Conservation (phyloP, 1,140 invertebrate genomes). For the Penaeus indicus region DNA sequence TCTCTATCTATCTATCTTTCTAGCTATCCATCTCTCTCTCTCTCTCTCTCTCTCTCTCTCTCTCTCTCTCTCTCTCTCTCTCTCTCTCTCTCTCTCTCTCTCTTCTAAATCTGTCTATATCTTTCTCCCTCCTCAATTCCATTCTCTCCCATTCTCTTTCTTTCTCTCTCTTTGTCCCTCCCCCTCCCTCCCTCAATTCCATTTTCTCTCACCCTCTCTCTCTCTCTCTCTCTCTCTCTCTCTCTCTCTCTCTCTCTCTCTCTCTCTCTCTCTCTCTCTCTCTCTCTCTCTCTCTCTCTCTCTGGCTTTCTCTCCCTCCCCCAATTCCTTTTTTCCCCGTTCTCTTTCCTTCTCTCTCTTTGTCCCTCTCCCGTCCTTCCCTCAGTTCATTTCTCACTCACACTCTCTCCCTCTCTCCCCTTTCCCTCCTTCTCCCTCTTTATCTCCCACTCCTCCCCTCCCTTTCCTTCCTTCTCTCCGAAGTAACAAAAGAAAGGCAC, state of each 20-base stretch:
- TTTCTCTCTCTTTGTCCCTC: background rate
- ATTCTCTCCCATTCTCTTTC: no score
- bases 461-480: background rate
- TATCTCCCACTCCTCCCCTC: background rate
- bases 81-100: background rate
- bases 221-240: no score
- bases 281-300: background rate
- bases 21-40: background rate
- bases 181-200: no score
- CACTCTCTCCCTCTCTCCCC: no score
- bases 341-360: background rate
- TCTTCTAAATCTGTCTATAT: no score
- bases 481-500: no score
- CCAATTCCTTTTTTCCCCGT: background rate
- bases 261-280: background rate
- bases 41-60: background rate
- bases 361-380: no score
- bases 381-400: no score
- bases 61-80: constrained; percentile 13
- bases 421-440: background rate
- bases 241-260: no score
- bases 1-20: background rate
- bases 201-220: background rate
- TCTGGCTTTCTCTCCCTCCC: background rate
- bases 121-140: no score